A percentile compares a stretch with the other conserved stretches of the same genome.
These are phyloP conservation scores for Tachuris rubrigastra DNA, from an alignment of 2,113 vertebrate genomes.

Conservation along the genomic window DNA sequence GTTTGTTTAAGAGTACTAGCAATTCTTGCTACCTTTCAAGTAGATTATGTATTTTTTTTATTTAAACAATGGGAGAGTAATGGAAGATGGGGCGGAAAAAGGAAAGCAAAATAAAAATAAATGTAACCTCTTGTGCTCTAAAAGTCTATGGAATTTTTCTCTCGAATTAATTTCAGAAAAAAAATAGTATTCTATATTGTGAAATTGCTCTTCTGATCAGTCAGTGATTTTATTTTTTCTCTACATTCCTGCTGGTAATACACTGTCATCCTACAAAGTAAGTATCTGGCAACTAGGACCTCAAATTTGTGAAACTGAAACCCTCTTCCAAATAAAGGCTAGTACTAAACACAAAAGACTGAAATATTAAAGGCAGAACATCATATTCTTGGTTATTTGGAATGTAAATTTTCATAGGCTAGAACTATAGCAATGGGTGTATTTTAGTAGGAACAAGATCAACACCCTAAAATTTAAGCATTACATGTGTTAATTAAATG, in stretches of 20 bases:
- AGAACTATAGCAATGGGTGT: neutral
- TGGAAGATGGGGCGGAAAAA: neutral
- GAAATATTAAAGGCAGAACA: neutral
- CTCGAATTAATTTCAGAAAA: neutral
- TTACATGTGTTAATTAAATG: neutral
- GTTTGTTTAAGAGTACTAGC: neutral
- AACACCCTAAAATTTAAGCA: neutral
- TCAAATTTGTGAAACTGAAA: neutral
- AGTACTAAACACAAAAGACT: neutral
- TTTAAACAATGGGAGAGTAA: neutral
- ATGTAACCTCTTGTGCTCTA: neutral
- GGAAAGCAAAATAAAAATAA: neutral
- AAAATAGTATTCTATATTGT: neutral
- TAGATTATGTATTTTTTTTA: neutral
- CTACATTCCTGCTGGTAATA: neutral
- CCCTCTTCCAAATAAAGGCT: neutral
- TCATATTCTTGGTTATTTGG: neutral
- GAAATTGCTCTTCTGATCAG: neutral
- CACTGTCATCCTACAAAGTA: neutral
- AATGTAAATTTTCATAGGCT: neutral
- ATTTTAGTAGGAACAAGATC: neutral
- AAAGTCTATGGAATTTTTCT: neutral
- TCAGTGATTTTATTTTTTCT: rapidly evolving
- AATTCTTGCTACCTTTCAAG: neutral
- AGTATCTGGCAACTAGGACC: neutral